phyloP scores from a whole-genome alignment of 2,888 invertebrate species.

The Smittia sp. region DNA sequence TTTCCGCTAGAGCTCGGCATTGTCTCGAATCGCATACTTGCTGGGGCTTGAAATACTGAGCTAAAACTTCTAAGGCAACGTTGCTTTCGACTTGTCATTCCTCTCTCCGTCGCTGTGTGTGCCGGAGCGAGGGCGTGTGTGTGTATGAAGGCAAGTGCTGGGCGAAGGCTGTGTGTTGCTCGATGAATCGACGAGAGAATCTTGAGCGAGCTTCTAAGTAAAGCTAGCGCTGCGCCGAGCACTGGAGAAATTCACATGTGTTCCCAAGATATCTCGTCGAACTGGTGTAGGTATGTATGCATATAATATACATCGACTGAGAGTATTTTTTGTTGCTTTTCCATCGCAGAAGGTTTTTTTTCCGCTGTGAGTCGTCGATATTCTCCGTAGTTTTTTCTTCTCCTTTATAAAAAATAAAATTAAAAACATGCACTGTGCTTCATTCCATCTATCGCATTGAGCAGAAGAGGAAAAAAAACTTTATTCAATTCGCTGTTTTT shows the following conservation, averaged over 20 bases:
- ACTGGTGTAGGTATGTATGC: conserved; percentile 34
- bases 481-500: conserved; percentile 25
- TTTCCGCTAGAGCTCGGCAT: conserved; percentile 16
- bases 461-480: not conserved
- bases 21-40: conserved; percentile 30
- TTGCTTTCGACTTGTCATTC: conserved; percentile 41
- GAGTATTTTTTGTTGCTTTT: conserved; percentile 20
- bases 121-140: not conserved
- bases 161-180: conserved; percentile 6
- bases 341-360: conserved; percentile 17
- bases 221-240: not conserved
- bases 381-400: conserved; percentile 3
- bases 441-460: conserved; percentile 22
- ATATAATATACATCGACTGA: conserved; percentile 22
- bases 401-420: conserved; percentile 27
- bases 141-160: conserved; percentile 29
- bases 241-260: not conserved
- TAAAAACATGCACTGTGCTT: conserved; percentile 37
- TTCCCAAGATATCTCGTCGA: conserved; percentile 20
- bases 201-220: not conserved
- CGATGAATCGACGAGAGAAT: not conserved
- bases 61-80: conserved; percentile 42
- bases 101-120: not conserved
- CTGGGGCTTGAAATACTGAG: conserved; percentile 31
- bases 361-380: not conserved